These are phyloP conservation scores for Lateolabrax maculatus DNA, from an alignment of 2,797 vertebrate species.

Conservation along the genomic window DNA sequence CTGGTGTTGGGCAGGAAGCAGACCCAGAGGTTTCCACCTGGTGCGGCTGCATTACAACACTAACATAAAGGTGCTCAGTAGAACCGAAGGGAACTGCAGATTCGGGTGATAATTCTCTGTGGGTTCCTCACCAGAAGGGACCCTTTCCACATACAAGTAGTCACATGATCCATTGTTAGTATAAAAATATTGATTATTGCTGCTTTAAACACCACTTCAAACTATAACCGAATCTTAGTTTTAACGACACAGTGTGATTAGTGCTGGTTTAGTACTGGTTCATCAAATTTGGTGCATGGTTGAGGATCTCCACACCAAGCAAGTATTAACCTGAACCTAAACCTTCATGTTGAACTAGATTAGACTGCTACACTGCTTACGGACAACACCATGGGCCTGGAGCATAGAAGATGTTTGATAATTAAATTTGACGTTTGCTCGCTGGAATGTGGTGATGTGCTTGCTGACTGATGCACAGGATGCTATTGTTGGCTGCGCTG, in stretches of 20 bases:
- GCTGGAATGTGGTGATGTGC: slow-evolving; percentile 42
- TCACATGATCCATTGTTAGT: neutral
- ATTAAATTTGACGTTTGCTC: slow-evolving; percentile 33
- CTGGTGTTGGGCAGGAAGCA: neutral
- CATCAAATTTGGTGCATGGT: neutral
- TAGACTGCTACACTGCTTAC: neutral
- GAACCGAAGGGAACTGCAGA: neutral
- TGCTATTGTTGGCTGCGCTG: neutral
- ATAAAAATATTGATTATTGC: neutral
- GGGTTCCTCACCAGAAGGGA: neutral
- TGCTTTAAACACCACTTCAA: neutral
- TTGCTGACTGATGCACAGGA: slow-evolving; percentile 13
- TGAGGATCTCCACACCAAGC: too few species aligned
- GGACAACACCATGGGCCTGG: neutral
- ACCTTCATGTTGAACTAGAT: neutral
- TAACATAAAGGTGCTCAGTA: too few species aligned
- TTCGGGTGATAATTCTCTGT: neutral
- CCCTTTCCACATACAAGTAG: neutral
- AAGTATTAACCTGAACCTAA: neutral
- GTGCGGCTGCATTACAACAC: neutral
- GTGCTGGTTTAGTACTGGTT: neutral
- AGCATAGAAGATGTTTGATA: slow-evolving; percentile 11
- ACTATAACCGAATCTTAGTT: neutral
- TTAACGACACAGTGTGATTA: neutral
- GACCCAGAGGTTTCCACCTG: too few species aligned